Percentiles rank a stretch among this genome's conserved stretches.
Conservation (phyloP, 2,797 vertebrate species). For the Periparus ater region DNA sequence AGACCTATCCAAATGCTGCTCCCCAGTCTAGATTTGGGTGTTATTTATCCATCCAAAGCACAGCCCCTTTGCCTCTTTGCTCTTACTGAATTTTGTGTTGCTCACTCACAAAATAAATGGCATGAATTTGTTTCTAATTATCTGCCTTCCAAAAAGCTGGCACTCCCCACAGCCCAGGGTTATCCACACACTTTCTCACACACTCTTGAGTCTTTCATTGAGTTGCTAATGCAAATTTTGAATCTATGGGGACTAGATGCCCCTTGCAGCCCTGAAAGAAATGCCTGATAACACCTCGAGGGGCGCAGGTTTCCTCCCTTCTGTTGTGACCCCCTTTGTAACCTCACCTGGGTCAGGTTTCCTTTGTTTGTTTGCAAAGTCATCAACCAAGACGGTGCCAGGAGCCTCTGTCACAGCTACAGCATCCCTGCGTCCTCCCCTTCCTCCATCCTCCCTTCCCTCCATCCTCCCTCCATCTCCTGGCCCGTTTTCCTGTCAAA, state of each 20-base stretch:
- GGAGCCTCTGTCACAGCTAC: neutral
- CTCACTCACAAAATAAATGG: neutral
- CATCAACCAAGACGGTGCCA: neutral
- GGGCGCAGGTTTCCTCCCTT: neutral
- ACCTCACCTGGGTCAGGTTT: neutral
- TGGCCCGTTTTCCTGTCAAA: neutral
- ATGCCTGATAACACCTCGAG: neutral
- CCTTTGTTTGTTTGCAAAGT: neutral
- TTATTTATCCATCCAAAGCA: neutral
- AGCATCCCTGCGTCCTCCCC: neutral
- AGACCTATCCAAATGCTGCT: neutral
- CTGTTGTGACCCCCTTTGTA: neutral
- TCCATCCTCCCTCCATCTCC: neutral
- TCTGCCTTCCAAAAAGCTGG: neutral
- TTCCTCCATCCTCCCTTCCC: neutral
- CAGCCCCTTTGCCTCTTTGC: neutral
- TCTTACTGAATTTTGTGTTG: neutral
- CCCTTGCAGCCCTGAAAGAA: neutral
- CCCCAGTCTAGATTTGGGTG: neutral
- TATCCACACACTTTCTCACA: neutral
- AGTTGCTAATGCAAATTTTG: neutral
- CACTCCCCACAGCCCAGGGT: neutral
- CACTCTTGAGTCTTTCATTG: accelerated
- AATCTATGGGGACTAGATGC: accelerated
- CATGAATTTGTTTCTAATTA: neutral